Conservation (phyloP, 1,140 invertebrate species). For the Aporrectodea caliginosa region DNA sequence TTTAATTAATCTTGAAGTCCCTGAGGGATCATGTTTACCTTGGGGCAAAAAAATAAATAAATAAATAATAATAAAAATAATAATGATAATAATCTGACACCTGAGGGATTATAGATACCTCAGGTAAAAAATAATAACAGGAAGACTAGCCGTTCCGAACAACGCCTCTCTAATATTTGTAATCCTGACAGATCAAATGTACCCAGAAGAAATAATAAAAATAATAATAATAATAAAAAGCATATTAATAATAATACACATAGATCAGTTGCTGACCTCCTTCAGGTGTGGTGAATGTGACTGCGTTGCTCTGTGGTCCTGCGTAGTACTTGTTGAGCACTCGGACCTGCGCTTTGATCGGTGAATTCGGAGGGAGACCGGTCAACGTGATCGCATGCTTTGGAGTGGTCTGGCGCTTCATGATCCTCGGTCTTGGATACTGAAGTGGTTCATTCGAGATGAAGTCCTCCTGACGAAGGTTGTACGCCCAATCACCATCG, state of each 20-base stretch:
- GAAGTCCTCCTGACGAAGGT: constrained; percentile 28
- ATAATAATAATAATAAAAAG: no score
- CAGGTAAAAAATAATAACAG: no score
- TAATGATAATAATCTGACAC: no score
- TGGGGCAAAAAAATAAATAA: no score
- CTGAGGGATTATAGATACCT: no score
- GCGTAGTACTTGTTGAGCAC: constrained; percentile 85
- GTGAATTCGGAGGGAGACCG: constrained; percentile 22
- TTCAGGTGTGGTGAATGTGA: constrained; percentile 84
- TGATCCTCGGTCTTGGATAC: constrained; percentile 27
- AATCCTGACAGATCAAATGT: neutral
- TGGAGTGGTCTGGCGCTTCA: constrained; percentile 1
- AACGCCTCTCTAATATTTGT: neutral
- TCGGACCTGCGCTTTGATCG: constrained; percentile 63
- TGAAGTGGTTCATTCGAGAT: constrained; percentile 29
- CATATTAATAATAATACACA: neutral
- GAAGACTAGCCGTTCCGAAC: no score
- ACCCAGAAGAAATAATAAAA: no score
- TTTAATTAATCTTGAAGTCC: no score
- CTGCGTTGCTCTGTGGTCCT: constrained; percentile 78
- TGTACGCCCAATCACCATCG: constrained; percentile 18
- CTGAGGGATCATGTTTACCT: no score
- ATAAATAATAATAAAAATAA: no score
- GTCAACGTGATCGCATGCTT: constrained; percentile 11
- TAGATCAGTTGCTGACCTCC: constrained; percentile 61